These are phyloP conservation scores for Bovichtus diacanthus DNA, from an alignment of 2,797 vertebrate species.

Conservation along the genomic window DNA sequence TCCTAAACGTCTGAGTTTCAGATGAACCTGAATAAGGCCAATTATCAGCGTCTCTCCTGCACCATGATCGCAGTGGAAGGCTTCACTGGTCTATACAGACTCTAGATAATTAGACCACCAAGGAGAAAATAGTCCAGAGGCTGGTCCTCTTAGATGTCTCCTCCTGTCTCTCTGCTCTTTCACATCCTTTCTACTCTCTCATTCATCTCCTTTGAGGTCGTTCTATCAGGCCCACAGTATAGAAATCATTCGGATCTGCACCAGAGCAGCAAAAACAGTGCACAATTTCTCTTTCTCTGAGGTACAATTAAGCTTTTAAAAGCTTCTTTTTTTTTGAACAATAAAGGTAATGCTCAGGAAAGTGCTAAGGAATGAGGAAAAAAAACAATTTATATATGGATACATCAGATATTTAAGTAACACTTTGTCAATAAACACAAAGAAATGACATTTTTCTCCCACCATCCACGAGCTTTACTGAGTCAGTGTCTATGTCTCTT, in stretches of 20 bases:
- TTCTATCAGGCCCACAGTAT: neutral
- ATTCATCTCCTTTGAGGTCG: slow-evolving; percentile 6
- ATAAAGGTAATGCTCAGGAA: neutral
- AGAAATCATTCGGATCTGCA: neutral
- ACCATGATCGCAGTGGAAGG: slow-evolving; percentile 15
- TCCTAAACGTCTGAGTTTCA: neutral
- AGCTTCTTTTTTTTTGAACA: too few species aligned
- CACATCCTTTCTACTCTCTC: slow-evolving; percentile 4
- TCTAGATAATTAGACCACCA: slow-evolving; percentile 62
- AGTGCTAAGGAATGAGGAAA: neutral
- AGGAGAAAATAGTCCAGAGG: slow-evolving; percentile 22
- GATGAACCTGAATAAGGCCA: slow-evolving; percentile 35
- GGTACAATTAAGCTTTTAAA: neutral
- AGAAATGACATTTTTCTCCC: neutral
- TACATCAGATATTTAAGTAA: neutral
- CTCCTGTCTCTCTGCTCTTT: neutral
- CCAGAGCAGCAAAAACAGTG: neutral
- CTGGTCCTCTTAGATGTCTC: slow-evolving; percentile 21
- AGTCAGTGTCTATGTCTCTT: neutral
- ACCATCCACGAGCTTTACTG: neutral
- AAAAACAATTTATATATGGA: neutral
- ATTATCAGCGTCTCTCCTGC: slow-evolving; percentile 26
- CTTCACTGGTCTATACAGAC: slow-evolving; percentile 28
- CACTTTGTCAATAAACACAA: neutral
- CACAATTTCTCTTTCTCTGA: neutral